Evolutionary conservation across 2,113 vertebrate genomes (phyloP).

Genomic region (Rhynchopsitta pachyrhyncha): DNA sequence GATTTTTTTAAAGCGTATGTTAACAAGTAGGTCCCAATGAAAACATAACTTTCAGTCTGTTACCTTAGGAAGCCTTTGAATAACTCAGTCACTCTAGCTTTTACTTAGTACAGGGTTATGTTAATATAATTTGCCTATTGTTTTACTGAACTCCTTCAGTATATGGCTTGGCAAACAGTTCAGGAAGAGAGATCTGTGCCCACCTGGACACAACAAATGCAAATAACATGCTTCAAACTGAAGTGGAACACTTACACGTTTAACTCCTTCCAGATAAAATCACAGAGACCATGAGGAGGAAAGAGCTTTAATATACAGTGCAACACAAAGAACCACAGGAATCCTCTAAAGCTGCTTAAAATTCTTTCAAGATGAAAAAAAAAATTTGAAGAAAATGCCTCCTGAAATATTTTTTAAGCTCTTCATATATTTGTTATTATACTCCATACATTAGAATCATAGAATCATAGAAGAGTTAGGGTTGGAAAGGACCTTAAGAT

Average conservation of each 20-base stretch:
- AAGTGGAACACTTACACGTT: not conserved
- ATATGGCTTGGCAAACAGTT: not conserved
- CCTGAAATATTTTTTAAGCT: slow-evolving; percentile 8
- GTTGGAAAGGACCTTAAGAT: too few relatives aligned
- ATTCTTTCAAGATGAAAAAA: slow-evolving; percentile 18
- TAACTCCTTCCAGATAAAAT: not conserved
- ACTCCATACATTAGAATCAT: not conserved
- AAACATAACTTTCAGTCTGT: not conserved
- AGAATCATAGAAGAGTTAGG: too few relatives aligned
- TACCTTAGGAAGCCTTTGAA: not conserved
- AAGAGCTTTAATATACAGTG: not conserved
- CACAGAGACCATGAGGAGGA: not conserved
- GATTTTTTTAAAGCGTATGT: not conserved
- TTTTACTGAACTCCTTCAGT: not conserved
- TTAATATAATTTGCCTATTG: not conserved
- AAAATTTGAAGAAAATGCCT: not conserved
- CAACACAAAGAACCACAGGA: not conserved
- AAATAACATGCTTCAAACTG: not conserved
- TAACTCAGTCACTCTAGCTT: not conserved
- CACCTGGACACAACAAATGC: not conserved
- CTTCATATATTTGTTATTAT: not conserved
- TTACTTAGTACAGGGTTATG: not conserved
- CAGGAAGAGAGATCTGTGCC: not conserved
- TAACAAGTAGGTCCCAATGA: not conserved
- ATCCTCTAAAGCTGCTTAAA: slow-evolving; percentile 24